These are phyloP conservation scores for Macrotrachela quadricornifera DNA, from an alignment of 1,140 invertebrate species.

Conservation along the genomic window DNA sequence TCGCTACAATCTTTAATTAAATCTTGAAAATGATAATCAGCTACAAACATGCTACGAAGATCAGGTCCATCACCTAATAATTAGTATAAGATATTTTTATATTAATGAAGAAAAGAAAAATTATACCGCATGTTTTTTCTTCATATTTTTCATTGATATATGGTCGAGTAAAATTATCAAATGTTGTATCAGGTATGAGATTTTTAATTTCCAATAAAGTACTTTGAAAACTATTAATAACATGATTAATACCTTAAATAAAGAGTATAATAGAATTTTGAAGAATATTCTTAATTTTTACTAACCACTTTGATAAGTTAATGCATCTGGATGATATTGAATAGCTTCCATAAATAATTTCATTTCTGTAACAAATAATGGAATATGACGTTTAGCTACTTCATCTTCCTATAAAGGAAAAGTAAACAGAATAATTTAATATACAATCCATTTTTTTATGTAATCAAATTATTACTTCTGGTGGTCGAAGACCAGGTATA, in stretches of 20 bases:
- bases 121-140: constrained; percentile 38
- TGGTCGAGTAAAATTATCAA: constrained; percentile 37
- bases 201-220: constrained; percentile 27
- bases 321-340: neutral
- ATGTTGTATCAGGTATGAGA: constrained; percentile 27
- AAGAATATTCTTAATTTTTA: too few relatives aligned
- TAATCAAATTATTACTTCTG: constrained; percentile 28
- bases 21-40: constrained; percentile 38
- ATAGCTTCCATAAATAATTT: constrained; percentile 15
- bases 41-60: constrained; percentile 40
- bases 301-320: neutral
- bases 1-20: constrained; percentile 31
- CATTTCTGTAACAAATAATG: constrained; percentile 26
- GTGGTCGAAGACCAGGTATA: constrained; percentile 36
- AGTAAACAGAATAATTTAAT: neutral
- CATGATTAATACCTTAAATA: constrained; percentile 23
- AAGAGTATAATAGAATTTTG: constrained; percentile 19
- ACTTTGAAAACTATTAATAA: constrained; percentile 11
- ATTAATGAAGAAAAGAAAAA: too few relatives aligned
- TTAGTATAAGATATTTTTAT: too few relatives aligned
- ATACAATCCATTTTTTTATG: neutral
- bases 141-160: constrained; percentile 49
- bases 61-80: constrained; percentile 34
- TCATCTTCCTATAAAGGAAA: constrained; percentile 18
- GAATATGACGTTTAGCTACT: constrained; percentile 14